phyloP scores from a whole-genome alignment of 1,140 invertebrate species.

The Penaeus vannamei region DNA sequence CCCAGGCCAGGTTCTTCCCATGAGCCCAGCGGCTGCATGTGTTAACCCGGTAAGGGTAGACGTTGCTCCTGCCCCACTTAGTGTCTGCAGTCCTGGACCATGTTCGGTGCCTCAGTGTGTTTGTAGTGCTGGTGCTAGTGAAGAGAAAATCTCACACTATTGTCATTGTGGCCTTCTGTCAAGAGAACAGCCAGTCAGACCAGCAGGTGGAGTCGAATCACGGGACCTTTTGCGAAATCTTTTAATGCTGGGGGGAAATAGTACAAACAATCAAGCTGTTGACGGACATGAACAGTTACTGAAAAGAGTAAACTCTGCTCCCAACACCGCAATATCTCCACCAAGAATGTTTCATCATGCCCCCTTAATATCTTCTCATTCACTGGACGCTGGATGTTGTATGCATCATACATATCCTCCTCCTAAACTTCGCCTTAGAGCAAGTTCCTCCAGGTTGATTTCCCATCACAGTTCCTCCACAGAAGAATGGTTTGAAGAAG shows the following conservation, averaged over 20 bases:
- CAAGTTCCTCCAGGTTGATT: conserved; percentile 67
- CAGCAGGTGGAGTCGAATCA: conserved; percentile 43
- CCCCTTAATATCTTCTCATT: conserved; percentile 50
- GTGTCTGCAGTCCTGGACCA: conserved; percentile 29
- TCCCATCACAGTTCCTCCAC: conserved; percentile 71
- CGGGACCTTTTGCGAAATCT: conserved; percentile 52
- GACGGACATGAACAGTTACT: conserved; percentile 43
- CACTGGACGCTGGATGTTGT: conserved; percentile 44
- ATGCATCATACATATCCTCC: conserved; percentile 48
- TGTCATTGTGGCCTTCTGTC: conserved; percentile 44
- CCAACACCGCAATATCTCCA: conserved; percentile 36
- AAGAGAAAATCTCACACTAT: conserved; percentile 52
- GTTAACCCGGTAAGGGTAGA: conserved; percentile 51
- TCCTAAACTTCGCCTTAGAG: conserved; percentile 46
- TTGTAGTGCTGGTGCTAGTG: conserved; percentile 62
- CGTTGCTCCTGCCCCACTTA: conserved; percentile 34
- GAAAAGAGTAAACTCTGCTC: conserved; percentile 58
- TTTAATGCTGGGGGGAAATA: conserved; percentile 37
- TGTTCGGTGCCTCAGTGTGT: conserved; percentile 61
- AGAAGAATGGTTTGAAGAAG: conserved; percentile 72
- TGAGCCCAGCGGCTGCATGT: conserved; percentile 51
- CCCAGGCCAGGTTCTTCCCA: conserved; percentile 42
- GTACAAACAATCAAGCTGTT: conserved; percentile 1
- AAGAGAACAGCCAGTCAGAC: conserved; percentile 28
- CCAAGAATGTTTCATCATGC: conserved; percentile 19